Evolutionary conservation across 2,888 invertebrate genomes (phyloP).

Genomic region (Dryobota labecula): DNA sequence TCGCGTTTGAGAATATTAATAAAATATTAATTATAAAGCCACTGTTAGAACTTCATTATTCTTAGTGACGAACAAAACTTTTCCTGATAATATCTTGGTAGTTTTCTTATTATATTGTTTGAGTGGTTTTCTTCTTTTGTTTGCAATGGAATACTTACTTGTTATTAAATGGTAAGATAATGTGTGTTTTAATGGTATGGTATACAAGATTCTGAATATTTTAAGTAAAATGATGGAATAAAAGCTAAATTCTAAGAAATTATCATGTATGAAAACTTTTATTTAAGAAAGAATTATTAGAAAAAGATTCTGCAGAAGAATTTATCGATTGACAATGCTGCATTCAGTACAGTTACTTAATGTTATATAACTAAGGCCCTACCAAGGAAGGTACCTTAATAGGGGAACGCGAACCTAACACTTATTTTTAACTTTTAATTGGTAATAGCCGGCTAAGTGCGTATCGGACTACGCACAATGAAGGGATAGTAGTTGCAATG

Average conservation of each 20-base stretch:
- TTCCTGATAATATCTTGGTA: not conserved
- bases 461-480: too few relatives aligned
- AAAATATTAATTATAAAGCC: slow-evolving; percentile 31
- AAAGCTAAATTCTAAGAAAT: not conserved
- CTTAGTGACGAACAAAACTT: slow-evolving; percentile 18
- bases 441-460: too few relatives aligned
- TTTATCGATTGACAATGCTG: not conserved
- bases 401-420: not conserved
- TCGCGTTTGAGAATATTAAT: not conserved
- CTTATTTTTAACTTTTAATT: not conserved
- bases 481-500: too few relatives aligned
- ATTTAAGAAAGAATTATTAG: not conserved
- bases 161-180: slow-evolving; percentile 10
- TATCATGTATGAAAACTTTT: not conserved
- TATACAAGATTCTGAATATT: not conserved
- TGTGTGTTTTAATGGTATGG: slow-evolving; percentile 3
- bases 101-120: slow-evolving; percentile 18
- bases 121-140: slow-evolving; percentile 20
- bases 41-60: slow-evolving; percentile 20
- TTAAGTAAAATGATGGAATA: not conserved
- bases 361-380: not conserved
- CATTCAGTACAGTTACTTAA: not conserved
- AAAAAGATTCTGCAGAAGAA: not conserved
- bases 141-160: not conserved
- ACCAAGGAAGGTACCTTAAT: not conserved